These are phyloP conservation scores for Drosophila eugracilis DNA, from an alignment of 1,140 invertebrate species.

Conservation along the genomic window DNA sequence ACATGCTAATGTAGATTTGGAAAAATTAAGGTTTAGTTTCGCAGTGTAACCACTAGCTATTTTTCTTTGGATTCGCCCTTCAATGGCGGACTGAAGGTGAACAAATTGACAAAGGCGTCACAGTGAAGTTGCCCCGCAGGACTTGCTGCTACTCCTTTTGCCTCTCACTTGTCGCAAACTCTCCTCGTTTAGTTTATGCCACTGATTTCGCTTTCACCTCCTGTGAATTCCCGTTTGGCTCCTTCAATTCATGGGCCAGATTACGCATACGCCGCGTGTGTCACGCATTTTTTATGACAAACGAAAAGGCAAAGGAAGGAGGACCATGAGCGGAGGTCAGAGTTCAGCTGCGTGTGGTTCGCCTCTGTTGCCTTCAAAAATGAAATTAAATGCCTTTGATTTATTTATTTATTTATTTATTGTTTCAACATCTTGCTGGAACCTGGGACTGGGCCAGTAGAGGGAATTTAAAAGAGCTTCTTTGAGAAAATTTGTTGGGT, in stretches of 20 bases:
- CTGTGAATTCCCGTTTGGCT: conserved; percentile 8
- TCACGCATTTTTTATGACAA: conserved; percentile 38
- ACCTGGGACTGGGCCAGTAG: conserved; percentile 7
- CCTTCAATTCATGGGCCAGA: conserved; percentile 39
- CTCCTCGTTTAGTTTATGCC: conserved; percentile 23
- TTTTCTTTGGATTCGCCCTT: conserved; percentile 17
- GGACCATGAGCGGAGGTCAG: too few relatives aligned
- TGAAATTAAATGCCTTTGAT: conserved; percentile 77
- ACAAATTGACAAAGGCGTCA: conserved; percentile 73
- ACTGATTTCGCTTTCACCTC: conserved; percentile 48
- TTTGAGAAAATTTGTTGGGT: conserved; percentile 7
- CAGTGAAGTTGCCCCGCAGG: conserved; percentile 55
- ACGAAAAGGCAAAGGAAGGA: neutral
- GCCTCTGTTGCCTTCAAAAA: conserved; percentile 48
- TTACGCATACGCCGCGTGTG: conserved; percentile 71
- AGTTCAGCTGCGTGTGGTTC: conserved; percentile 24
- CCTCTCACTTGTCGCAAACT: neutral
- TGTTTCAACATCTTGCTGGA: conserved; percentile 22
- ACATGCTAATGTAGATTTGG: too few relatives aligned
- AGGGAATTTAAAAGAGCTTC: conserved; percentile 26
- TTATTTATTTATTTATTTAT: conserved; percentile 70
- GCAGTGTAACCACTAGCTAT: neutral
- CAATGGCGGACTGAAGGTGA: conserved; percentile 49
- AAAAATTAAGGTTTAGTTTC: neutral
- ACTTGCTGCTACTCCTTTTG: conserved; percentile 7